These are phyloP conservation scores for Meleagris gallopavo DNA, from an alignment of 2,113 vertebrate genomes.

Conservation along the genomic window DNA sequence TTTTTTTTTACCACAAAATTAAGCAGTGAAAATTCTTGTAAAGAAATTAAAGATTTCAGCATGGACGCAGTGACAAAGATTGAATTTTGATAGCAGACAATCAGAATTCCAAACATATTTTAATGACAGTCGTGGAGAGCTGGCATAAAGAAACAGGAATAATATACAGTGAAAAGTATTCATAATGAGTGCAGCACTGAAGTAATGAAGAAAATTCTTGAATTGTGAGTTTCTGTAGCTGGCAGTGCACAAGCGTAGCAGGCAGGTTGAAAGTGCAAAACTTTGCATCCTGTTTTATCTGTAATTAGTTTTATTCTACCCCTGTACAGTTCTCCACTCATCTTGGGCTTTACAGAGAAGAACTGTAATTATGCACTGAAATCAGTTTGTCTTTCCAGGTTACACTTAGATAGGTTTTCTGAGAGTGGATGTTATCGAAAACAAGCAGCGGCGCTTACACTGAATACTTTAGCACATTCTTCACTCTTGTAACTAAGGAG, in stretches of 20 bases:
- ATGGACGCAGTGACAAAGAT: neutral
- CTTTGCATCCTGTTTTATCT: neutral
- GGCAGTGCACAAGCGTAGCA: neutral
- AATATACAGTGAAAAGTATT: neutral
- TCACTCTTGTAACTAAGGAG: slow-evolving; percentile 53
- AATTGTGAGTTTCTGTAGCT: neutral
- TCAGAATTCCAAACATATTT: neutral
- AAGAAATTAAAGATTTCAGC: neutral
- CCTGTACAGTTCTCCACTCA: neutral
- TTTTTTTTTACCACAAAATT: no score
- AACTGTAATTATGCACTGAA: neutral
- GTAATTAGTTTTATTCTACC: neutral
- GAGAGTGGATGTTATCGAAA: slow-evolving; percentile 54
- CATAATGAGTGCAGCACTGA: neutral
- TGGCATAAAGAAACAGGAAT: neutral
- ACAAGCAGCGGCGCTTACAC: neutral
- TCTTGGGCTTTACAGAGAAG: neutral
- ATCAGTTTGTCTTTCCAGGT: neutral
- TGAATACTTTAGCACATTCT: slow-evolving; percentile 64
- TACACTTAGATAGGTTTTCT: slow-evolving; percentile 54
- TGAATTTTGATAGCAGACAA: neutral
- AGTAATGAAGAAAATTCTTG: neutral
- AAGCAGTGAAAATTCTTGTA: neutral
- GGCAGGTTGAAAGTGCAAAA: neutral
- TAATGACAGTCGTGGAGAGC: neutral